Conservation (phyloP, 2,797 vertebrate genomes). For the Gobionotothen gibberifrons region DNA sequence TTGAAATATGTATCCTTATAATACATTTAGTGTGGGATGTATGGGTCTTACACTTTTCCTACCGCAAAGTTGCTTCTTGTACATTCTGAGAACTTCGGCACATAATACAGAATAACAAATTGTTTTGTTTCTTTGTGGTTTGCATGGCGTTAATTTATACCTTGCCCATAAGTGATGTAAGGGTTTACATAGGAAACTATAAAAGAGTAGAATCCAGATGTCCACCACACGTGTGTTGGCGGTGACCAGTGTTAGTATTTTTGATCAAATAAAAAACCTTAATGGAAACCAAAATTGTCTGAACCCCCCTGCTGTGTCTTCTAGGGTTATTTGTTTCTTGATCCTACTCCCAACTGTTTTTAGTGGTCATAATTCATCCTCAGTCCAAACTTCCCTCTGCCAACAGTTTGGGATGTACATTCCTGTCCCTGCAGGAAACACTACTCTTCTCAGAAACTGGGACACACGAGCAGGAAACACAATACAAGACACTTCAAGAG, state of each 20-base stretch:
- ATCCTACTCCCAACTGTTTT: neutral
- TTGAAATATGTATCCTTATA: neutral
- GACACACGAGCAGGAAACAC: constrained; percentile 20
- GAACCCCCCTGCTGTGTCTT: neutral
- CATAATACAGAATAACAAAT: neutral
- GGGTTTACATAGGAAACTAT: neutral
- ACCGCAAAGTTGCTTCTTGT: neutral
- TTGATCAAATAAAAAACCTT: too few relatives aligned
- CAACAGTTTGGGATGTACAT: constrained; percentile 14
- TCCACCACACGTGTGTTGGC: too few relatives aligned
- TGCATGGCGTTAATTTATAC: constrained; percentile 1
- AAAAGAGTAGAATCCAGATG: too few relatives aligned
- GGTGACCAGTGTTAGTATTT: too few relatives aligned
- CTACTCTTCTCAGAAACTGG: constrained; percentile 13
- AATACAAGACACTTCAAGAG: neutral
- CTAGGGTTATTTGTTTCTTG: constrained; percentile 11
- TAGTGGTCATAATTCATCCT: constrained; percentile 5
- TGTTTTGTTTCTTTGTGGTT: neutral
- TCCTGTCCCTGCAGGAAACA: constrained; percentile 29
- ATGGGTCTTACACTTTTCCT: neutral
- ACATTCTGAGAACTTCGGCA: neutral
- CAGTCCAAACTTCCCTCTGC: constrained; percentile 2
- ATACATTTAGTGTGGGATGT: neutral
- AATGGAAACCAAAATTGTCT: too few relatives aligned
- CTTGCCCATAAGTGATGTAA: constrained; percentile 2